Evolutionary conservation across 2,113 vertebrate genomes (phyloP), one percentile per base, ranked within the genome.

Genomic region (Psammodynastes pulverulentus): DNA sequence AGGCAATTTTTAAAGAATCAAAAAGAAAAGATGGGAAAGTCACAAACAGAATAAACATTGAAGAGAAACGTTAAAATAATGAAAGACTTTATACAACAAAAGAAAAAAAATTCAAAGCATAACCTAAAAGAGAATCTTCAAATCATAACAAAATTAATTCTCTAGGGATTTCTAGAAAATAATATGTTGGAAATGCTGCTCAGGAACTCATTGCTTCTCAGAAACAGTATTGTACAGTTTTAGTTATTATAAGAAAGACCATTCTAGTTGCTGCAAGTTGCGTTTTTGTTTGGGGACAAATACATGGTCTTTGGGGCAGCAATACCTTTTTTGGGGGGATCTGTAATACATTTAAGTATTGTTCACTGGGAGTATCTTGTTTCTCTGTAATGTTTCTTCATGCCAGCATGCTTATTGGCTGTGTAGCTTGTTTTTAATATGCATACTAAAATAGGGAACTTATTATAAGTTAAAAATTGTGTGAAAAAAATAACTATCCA

Each of bases 221-320:
- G 62, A 34, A 72, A 39, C n/a, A 72, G n/a, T 72, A 39, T 17
- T 72, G 5, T 34, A 34, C 13, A 72, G 13, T 13, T 72, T 72
- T 72, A 72, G n/a, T 34, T 34, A 34, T 2, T 72, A 72, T 34
- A 72, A 72, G 13, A 72, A 34, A 72, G 13, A 72, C 17, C 10
- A 56, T 86, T 26, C 72, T 51, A 87, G 93, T 96, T 94, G 93
- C 89, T 79, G 67, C 87, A 72, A 34, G n/a, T 34, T 72, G n/a
- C 39, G 67, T 17, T 72, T 72, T 13, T 72, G n/a, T 39, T 72
- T 39, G 39, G 67, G 13, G n/a, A 72, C n/a, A 72, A 72, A 34
- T 5, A 72, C 2, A 79, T 39, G 15, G 67, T 39, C 67, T 39
- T 39, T 39, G 34, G 67, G 67, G 67, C 67, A 79, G 34, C 67